Evolutionary conservation across 2,113 vertebrate species (phyloP), one percentile per base, ranked within the genome.

Genomic region (Pluvianellus socialis): DNA sequence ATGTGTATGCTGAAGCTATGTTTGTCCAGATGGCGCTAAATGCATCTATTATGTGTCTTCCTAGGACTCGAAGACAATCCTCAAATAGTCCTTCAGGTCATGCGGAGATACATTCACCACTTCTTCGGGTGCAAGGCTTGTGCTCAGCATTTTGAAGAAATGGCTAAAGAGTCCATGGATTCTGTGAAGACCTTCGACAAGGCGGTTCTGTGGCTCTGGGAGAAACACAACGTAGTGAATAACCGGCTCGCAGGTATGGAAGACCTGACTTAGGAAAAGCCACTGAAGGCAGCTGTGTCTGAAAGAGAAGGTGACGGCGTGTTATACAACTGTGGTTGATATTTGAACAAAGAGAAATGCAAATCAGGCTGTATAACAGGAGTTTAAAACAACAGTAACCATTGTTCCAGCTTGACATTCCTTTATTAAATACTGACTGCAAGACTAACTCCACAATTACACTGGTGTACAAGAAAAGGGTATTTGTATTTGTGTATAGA

Each of bases 61-160:
- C 0, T 79, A 99, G 99, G 98, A 11, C 96, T 99, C 4, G 98
- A 99, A 84, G 98, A 93, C 3, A 97, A 97, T 92, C 98, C 98
- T 1, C 98, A 98, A 1, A 96, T 96, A 0, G 99, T 99, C n/a
- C 98, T 99, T 49, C 98, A 99, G 98, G 92, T 98, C 19, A 98
- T 99, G 98, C 97, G 98, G 22, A 95, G 88, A 14, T 99, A 99
- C 93, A 88, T 99, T 35, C 90, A 75, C 7, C 98, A 98, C 22
- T 99, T 99, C 75, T 99, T 99, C 13, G 99, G 99, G 4, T 99
- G 99, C 38, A 97, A 94, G 79, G 98, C 98, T 28, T 99, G 99
- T 10, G 98, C 98, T 0, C 97, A 98, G 52, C 99, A 99, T 79
- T 99, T 99, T 33, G 99, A 99, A 58, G 96, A 97, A 22, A 99